A percentile compares a stretch with the other conserved stretches of the same genome.
Evolutionary conservation across 2,888 invertebrate genomes (phyloP).

Genomic region (Synergus japonicus): DNA sequence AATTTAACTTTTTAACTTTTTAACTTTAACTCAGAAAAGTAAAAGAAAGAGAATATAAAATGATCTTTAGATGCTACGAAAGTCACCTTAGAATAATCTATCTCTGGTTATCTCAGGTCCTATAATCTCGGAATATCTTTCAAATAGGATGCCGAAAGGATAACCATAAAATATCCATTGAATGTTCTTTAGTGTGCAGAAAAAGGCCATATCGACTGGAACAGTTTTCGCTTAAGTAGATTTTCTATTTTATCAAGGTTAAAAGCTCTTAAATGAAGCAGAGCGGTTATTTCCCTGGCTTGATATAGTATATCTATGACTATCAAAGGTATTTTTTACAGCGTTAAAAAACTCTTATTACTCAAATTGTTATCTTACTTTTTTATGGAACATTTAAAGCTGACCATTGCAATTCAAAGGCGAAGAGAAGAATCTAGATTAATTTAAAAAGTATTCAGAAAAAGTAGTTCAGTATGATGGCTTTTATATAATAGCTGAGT

Average conservation of each 20-base stretch:
- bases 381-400: background rate
- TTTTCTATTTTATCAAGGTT: background rate
- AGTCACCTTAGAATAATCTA: background rate
- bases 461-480: conserved; percentile 61
- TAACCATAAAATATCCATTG: background rate
- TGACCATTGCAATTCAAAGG: conserved; percentile 26
- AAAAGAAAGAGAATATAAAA: background rate
- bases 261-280: background rate
- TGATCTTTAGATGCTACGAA: background rate
- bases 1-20: background rate
- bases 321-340: background rate
- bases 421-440: conserved; percentile 50
- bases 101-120: background rate
- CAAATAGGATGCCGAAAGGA: background rate
- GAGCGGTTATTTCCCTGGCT: no score
- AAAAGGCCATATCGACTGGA: background rate
- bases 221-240: background rate
- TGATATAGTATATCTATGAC: background rate
- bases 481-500: conserved; percentile 70
- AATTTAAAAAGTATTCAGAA: conserved; percentile 67
- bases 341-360: background rate
- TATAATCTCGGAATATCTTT: conserved; percentile 7
- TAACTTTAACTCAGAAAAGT: background rate
- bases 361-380: background rate
- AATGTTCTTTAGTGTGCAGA: background rate